Conservation (phyloP, 2,888 invertebrate genomes). For the Philonicus albiceps region DNA sequence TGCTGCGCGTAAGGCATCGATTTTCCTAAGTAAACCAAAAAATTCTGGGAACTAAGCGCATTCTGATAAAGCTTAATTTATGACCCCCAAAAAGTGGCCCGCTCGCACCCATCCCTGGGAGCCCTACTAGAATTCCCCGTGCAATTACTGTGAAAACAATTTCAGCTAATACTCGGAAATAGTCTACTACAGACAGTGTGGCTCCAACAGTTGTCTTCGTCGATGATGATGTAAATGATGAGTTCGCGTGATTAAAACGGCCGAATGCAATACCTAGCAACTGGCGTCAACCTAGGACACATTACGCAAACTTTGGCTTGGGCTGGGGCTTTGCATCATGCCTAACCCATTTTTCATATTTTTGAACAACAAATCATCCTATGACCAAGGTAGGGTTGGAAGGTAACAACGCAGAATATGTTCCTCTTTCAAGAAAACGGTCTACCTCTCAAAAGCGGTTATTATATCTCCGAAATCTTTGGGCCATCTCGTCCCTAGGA, state of each 20-base stretch:
- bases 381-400: neutral
- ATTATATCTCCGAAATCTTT: neutral
- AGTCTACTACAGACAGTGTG: neutral
- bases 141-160: neutral
- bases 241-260: neutral
- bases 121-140: neutral
- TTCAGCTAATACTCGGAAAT: neutral
- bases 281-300: neutral
- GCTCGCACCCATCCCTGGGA: neutral
- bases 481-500: neutral
- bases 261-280: neutral
- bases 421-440: neutral
- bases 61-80: neutral
- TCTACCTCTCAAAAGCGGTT: neutral
- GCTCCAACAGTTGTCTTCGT: neutral
- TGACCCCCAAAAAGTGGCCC: neutral
- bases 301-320: neutral
- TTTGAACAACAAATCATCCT: neutral
- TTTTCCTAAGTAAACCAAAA: neutral
- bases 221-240: neutral
- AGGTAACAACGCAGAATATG: neutral
- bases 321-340: neutral
- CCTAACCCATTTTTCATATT: neutral
- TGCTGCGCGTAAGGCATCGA: neutral
- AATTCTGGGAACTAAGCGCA: neutral